Percentiles rank a stretch among this genome's conserved stretches.
Evolutionary conservation across 2,888 invertebrate species (phyloP).

Genomic region (Alentia gelatinosa): DNA sequence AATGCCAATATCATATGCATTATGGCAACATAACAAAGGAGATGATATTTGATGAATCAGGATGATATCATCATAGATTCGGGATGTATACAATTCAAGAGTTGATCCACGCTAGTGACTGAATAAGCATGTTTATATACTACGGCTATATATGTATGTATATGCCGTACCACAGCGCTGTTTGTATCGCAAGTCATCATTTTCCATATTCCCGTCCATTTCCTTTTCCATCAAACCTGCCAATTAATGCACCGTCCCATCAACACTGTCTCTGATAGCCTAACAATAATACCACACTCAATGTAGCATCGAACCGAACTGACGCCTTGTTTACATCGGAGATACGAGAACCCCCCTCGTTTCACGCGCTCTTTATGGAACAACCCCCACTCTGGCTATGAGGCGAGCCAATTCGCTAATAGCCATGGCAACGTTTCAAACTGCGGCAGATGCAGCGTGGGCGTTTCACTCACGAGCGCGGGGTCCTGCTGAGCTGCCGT

Average conservation of each 20-base stretch:
- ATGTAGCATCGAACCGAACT: neutral
- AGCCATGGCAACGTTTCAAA: constrained; percentile 8
- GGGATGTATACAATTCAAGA: no score
- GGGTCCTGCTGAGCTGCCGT: neutral
- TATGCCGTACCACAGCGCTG: neutral
- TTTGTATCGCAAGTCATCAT: neutral
- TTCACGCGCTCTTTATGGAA: no score
- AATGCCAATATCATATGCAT: no score
- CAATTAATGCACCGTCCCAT: neutral
- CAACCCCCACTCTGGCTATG: neutral
- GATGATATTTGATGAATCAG: no score
- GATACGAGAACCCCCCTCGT: no score
- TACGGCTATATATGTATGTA: no score
- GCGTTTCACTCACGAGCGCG: neutral
- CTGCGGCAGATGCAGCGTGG: neutral
- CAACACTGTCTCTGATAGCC: neutral
- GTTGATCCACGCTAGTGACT: no score
- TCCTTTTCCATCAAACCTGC: neutral
- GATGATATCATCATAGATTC: no score
- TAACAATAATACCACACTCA: neutral
- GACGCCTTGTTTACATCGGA: neutral
- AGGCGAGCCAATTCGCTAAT: neutral
- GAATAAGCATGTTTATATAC: no score
- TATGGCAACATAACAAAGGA: no score
- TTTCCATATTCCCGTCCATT: neutral